Percentiles rank a stretch among this genome's conserved stretches.
These are phyloP conservation scores for Thera britannica DNA, from an alignment of 2,888 invertebrate species.

Conservation along the genomic window DNA sequence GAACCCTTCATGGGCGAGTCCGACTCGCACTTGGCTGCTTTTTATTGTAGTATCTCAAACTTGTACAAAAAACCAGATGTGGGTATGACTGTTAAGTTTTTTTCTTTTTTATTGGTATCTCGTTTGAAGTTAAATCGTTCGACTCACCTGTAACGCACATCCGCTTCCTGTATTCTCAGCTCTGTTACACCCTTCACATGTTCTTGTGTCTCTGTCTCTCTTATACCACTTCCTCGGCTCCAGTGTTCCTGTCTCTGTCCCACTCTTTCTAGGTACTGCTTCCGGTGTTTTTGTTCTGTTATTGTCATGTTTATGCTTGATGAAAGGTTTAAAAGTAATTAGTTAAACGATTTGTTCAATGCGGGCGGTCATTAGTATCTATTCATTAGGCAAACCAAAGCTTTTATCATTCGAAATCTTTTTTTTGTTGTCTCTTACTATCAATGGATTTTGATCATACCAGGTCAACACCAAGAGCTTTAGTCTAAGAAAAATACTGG, in stretches of 20 bases:
- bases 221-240: constrained; percentile 64
- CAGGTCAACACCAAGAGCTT: too few species aligned
- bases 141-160: constrained; percentile 68
- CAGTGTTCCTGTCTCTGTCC: constrained; percentile 65
- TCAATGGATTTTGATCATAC: too few species aligned
- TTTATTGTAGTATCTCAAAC: too few species aligned
- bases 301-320: constrained; percentile 25
- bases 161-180: constrained; percentile 77
- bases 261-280: constrained; percentile 51
- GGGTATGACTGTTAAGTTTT: constrained; percentile 1
- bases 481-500: too few species aligned
- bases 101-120: constrained; percentile 43
- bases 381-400: constrained; percentile 19
- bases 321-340: constrained; percentile 22
- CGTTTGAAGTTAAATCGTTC: constrained; percentile 58
- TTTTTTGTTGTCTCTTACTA: not conserved
- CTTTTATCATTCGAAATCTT: not conserved
- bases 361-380: constrained; percentile 25
- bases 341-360: constrained; percentile 16
- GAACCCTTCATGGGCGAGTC: too few species aligned
- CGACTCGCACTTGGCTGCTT: too few species aligned
- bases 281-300: constrained; percentile 47
- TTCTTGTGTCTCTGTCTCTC: constrained; percentile 28
- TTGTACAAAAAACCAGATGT: constrained; percentile 9
- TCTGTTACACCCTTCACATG: constrained; percentile 52